A percentile compares a stretch with the other conserved stretches of the same genome.
These are phyloP conservation scores for Sthenelais limicola DNA, from an alignment of 2,888 invertebrate species.

Conservation along the genomic window DNA sequence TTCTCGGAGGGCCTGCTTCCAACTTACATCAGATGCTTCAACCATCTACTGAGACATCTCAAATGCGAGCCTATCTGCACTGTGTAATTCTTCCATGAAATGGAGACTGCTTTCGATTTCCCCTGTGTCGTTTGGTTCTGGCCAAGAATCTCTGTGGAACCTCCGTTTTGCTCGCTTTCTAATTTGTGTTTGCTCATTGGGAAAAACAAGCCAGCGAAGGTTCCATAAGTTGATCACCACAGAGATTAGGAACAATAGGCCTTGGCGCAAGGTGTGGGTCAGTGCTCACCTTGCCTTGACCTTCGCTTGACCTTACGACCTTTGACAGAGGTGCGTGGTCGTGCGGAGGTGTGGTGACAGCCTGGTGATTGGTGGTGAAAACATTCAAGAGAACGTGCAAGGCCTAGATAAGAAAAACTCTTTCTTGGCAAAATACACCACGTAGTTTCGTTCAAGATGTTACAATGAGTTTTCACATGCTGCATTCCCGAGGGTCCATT, in stretches of 20 bases:
- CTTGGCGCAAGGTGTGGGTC: slow-evolving; percentile 11
- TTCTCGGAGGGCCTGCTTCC: background rate
- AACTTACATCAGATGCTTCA: background rate
- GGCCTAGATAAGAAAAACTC: no score
- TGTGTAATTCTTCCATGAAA: slow-evolving; percentile 32
- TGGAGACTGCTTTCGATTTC: slow-evolving; percentile 38
- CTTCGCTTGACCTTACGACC: slow-evolving; percentile 34
- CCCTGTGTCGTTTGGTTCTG: background rate
- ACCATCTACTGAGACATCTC: background rate
- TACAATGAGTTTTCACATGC: no score
- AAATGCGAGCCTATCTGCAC: slow-evolving; percentile 6
- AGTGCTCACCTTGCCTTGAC: slow-evolving; percentile 1
- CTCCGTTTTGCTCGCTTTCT: background rate
- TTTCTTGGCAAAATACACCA: no score
- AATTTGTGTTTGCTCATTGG: slow-evolving; percentile 4
- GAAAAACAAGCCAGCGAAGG: background rate
- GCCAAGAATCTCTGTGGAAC: background rate
- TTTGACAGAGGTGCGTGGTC: background rate
- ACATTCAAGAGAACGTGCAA: no score
- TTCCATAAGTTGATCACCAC: slow-evolving; percentile 30
- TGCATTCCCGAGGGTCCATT: no score
- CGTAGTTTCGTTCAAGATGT: no score
- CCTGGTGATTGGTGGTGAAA: no score
- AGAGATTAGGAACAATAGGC: slow-evolving; percentile 29
- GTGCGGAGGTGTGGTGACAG: no score